Evolutionary conservation across 2,888 invertebrate genomes (phyloP).

Genomic region (Sycophila texana): DNA sequence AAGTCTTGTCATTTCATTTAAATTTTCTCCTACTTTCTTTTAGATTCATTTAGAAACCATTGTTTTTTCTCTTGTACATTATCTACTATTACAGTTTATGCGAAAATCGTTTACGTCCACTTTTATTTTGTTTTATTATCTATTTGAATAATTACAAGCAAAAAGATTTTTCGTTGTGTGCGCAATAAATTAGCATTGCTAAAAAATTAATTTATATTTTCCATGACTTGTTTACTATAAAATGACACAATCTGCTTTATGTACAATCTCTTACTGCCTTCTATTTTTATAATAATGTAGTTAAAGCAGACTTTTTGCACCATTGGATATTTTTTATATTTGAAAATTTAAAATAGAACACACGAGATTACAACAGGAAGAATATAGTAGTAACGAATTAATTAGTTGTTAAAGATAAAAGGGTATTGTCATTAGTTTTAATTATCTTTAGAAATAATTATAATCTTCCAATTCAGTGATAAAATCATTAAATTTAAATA

Average conservation of each 20-base stretch:
- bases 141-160: constrained; percentile 22
- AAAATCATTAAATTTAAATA: no score
- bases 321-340: constrained; percentile 3
- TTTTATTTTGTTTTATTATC: constrained; percentile 11
- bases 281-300: not conserved
- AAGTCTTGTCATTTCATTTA: constrained; percentile 4
- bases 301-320: constrained; percentile 3
- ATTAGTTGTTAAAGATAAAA: not conserved
- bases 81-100: constrained; percentile 10
- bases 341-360: not conserved
- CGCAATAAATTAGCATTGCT: not conserved
- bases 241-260: constrained; percentile 23
- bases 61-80: constrained; percentile 7
- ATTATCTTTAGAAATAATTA: constrained; percentile 1
- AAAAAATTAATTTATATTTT: constrained; percentile 17
- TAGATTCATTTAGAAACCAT: not conserved
- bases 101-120: constrained; percentile 9
- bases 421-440: not conserved
- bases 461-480: not conserved
- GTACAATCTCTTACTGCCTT: constrained; percentile 13
- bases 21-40: constrained; percentile 1
- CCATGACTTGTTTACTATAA: constrained; percentile 20
- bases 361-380: not conserved
- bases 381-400: not conserved
- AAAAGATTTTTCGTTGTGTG: constrained; percentile 33